Evolutionary conservation across 2,797 vertebrate species (phyloP).

Genomic region (Poeciliopsis gracilis): DNA sequence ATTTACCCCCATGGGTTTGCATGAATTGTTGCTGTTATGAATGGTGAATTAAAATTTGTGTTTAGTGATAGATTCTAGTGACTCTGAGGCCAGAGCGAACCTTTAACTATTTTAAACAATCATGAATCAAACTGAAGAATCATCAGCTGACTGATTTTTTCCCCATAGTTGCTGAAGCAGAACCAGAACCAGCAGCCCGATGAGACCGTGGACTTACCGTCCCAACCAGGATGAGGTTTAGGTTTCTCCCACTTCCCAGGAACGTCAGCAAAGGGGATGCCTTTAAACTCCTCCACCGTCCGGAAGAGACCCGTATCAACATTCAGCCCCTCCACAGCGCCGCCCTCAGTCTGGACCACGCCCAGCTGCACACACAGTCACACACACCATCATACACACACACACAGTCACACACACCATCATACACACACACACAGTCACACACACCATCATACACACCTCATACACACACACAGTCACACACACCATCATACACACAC

Average conservation of each 20-base stretch:
- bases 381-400: background rate
- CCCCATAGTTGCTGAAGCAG: background rate
- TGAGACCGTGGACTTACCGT: constrained; percentile 13
- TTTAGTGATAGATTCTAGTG: background rate
- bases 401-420: too few species aligned
- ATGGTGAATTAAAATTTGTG: background rate
- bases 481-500: too few species aligned
- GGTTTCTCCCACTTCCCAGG: constrained; percentile 84
- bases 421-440: too few species aligned
- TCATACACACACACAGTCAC: too few species aligned
- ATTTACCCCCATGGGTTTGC: too few species aligned
- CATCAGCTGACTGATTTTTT: background rate
- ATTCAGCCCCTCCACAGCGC: constrained; percentile 82
- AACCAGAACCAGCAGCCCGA: background rate
- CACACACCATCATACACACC: too few species aligned
- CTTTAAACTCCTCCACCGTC: constrained; percentile 85
- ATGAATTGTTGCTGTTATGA: background rate
- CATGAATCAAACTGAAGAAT: background rate
- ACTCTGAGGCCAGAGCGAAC: background rate
- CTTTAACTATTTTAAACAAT: background rate
- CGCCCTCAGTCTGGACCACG: constrained; percentile 84
- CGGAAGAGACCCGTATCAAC: constrained; percentile 72
- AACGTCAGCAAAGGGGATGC: constrained; percentile 86
- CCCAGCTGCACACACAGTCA: constrained; percentile 78
- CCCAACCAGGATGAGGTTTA: constrained; percentile 85